phyloP scores from a whole-genome alignment of 2,888 invertebrate species.

The Thyatira batis region DNA sequence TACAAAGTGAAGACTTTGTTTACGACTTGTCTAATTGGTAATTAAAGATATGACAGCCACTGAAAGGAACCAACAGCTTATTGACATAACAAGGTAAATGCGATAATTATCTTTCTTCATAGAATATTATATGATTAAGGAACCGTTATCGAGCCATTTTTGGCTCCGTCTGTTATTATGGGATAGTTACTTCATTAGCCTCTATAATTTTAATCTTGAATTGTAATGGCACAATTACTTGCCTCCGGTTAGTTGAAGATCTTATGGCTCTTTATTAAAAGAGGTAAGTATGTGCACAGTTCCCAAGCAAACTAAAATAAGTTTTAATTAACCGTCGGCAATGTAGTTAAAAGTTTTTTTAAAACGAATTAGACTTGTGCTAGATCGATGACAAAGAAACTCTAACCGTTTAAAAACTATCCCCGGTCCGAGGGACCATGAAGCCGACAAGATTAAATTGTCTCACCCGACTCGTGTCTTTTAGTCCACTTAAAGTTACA shows the following conservation, averaged over 20 bases:
- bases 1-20: slow-evolving; percentile 29
- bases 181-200: no score
- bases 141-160: no score
- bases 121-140: no score
- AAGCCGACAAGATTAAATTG: slow-evolving; percentile 72
- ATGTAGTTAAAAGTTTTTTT: slow-evolving; percentile 48
- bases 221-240: no score
- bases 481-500: slow-evolving; percentile 62
- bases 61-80: slow-evolving; percentile 15
- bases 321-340: slow-evolving; percentile 45
- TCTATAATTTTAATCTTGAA: no score
- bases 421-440: slow-evolving; percentile 47
- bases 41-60: slow-evolving; percentile 25
- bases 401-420: slow-evolving; percentile 66
- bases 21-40: slow-evolving; percentile 31
- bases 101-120: no score
- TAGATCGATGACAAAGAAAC: slow-evolving; percentile 62
- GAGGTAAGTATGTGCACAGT: slow-evolving; percentile 13
- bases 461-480: slow-evolving; percentile 58
- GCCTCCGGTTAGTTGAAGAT: no score
- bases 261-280: slow-evolving; percentile 19
- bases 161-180: no score
- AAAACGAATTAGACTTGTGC: slow-evolving; percentile 49
- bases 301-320: slow-evolving; percentile 25
- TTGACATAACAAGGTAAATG: no score